Evolutionary conservation across 2,888 invertebrate genomes (phyloP).

Genomic region (Scrobipalpa atriplicella): DNA sequence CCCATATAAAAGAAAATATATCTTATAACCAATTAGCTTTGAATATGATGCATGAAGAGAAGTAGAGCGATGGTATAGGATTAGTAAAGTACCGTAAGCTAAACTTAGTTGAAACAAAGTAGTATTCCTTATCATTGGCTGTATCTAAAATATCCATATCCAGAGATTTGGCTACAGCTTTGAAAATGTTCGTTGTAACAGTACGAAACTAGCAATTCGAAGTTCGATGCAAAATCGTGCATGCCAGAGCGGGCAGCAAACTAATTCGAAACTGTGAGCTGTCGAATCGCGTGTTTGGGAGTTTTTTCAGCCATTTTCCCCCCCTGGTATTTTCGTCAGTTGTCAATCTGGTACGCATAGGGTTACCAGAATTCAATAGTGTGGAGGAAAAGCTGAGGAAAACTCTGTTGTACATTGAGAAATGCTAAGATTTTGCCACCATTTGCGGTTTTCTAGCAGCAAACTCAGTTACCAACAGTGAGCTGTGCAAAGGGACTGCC

Average conservation of each 20-base stretch:
- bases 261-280: slow-evolving; percentile 22
- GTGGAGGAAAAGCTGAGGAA: no score
- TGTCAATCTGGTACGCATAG: slow-evolving; percentile 71
- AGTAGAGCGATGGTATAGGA: background rate
- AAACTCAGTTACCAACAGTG: no score
- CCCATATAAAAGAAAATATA: no score
- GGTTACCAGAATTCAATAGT: slow-evolving; percentile 22
- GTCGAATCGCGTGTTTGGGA: slow-evolving; percentile 27
- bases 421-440: no score
- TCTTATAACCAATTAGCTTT: no score
- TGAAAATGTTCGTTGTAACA: background rate
- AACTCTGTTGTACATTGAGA: no score
- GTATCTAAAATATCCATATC: background rate
- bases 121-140: background rate
- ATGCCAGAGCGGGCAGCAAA: slow-evolving; percentile 9
- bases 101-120: background rate
- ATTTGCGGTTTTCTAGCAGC: no score
- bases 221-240: slow-evolving; percentile 12
- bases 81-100: background rate
- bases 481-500: no score
- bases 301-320: slow-evolving; percentile 42
- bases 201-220: slow-evolving; percentile 10
- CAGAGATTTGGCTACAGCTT: background rate
- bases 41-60: background rate
- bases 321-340: slow-evolving; percentile 55